A percentile compares a stretch with the other conserved stretches of the same genome.
Evolutionary conservation across 2,888 invertebrate genomes (phyloP).

Genomic region (Noctua janthe): DNA sequence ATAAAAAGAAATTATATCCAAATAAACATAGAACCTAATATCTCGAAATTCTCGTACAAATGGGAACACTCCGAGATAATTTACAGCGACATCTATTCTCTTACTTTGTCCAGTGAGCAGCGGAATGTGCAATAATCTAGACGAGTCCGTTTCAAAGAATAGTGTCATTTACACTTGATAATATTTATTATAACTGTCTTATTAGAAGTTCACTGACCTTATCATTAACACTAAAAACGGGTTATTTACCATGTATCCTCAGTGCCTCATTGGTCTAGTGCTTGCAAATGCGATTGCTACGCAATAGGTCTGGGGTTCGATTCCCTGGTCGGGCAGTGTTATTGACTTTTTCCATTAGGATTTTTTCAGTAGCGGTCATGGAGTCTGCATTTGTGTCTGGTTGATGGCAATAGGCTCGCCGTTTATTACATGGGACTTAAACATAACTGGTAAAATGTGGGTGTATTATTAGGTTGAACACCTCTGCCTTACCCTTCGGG

Average conservation of each 20-base stretch:
- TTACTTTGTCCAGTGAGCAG: slow-evolving; percentile 3
- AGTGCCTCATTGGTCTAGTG: not conserved
- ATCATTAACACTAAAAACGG: no score
- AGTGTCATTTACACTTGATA: slow-evolving; percentile 4
- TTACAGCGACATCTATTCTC: slow-evolving; percentile 22
- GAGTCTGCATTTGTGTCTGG: not conserved
- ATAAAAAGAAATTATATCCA: not conserved
- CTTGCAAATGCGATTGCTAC: not conserved
- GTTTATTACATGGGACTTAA: not conserved
- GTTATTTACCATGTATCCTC: no score
- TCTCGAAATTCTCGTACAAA: slow-evolving; percentile 28
- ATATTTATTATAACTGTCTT: not conserved
- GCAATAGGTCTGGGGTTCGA: not conserved
- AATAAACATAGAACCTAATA: not conserved
- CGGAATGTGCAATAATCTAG: slow-evolving; percentile 39
- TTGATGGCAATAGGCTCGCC: not conserved
- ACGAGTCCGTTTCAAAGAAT: slow-evolving; percentile 20
- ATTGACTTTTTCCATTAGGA: not conserved
- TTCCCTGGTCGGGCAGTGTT: not conserved
- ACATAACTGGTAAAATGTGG: not conserved
- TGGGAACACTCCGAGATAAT: slow-evolving; percentile 31
- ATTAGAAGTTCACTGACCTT: not conserved
- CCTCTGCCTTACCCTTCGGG: not conserved
- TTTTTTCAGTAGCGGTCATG: not conserved
- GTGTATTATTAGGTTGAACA: not conserved